Percentiles rank a stretch among this genome's conserved stretches.
These are phyloP conservation scores for Arrhamphus sclerolepis DNA, from an alignment of 2,797 vertebrate species.

Conservation along the genomic window DNA sequence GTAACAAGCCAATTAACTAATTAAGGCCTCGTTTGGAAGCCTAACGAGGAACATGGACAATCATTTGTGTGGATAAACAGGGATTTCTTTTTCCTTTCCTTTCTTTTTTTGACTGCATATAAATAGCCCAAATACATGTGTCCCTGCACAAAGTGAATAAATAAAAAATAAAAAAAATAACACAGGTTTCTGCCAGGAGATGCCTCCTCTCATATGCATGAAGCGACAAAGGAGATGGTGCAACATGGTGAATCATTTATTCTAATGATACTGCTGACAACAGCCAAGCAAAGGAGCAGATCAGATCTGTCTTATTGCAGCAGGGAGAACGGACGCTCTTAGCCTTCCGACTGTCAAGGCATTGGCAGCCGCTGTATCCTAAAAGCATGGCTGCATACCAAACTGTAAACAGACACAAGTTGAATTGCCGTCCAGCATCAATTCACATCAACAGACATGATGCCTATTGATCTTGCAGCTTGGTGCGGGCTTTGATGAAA, in stretches of 20 bases:
- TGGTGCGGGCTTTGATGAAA: conserved; percentile 65
- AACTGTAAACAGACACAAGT: conserved; percentile 65
- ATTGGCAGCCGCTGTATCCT: conserved; percentile 52
- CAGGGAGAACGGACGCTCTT: conserved; percentile 50
- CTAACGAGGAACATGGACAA: conserved; percentile 79
- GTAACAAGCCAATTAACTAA: conserved; percentile 84
- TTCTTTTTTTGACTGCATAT: conserved; percentile 27
- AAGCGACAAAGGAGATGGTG: conserved; percentile 40
- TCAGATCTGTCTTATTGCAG: conserved; percentile 70
- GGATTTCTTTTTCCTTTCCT: conserved; percentile 37
- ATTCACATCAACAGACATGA: conserved; percentile 61
- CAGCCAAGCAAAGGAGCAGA: conserved; percentile 55
- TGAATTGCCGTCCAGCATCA: conserved; percentile 63
- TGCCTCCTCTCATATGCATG: conserved; percentile 48
- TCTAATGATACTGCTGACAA: conserved; percentile 73
- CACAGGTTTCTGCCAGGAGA: conserved; percentile 58
- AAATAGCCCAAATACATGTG: conserved; percentile 36
- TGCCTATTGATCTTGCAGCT: conserved; percentile 61
- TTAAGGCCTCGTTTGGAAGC: conserved; percentile 78
- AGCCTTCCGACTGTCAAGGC: conserved; percentile 62
- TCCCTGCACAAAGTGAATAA: conserved; percentile 59
- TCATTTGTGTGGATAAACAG: conserved; percentile 80
- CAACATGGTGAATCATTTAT: conserved; percentile 74
- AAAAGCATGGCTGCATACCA: conserved; percentile 60
- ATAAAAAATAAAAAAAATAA: conserved; percentile 46